A percentile compares a stretch with the other conserved stretches of the same genome.
Conservation (phyloP, 2,797 vertebrate species). For the Odontamblyopus lacepedii region DNA sequence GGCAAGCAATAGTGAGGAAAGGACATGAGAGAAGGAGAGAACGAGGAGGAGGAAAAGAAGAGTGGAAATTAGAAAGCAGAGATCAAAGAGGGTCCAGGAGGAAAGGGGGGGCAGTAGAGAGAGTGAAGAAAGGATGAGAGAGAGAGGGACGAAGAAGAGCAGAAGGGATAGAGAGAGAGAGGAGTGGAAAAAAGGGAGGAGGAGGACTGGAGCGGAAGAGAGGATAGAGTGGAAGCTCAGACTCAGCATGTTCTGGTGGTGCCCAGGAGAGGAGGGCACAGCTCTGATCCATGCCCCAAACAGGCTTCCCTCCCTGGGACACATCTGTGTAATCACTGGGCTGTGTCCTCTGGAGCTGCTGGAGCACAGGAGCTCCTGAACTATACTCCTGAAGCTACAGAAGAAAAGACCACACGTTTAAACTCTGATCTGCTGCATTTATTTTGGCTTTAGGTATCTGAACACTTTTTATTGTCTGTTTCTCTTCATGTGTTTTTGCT, state of each 20-base stretch:
- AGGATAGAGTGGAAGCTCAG: slow-evolving; percentile 13
- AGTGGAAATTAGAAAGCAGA: too few relatives aligned
- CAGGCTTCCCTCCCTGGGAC: not conserved
- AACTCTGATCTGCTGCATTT: not conserved
- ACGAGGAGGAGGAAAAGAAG: too few relatives aligned
- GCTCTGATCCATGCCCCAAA: not conserved
- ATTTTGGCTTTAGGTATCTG: too few relatives aligned
- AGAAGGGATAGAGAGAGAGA: not conserved
- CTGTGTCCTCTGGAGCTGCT: not conserved
- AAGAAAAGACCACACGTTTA: not conserved
- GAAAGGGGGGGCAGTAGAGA: too few relatives aligned
- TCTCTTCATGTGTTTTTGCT: too few relatives aligned
- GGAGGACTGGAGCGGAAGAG: not conserved
- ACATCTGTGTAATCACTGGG: not conserved
- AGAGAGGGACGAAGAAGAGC: too few relatives aligned
- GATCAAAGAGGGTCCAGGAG: too few relatives aligned
- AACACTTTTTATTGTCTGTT: too few relatives aligned
- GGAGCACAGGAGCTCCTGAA: not conserved
- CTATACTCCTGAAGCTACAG: not conserved
- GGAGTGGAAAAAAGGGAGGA: not conserved
- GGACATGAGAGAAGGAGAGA: too few relatives aligned
- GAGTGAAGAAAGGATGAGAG: too few relatives aligned
- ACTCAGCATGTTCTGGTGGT: slow-evolving; percentile 32
- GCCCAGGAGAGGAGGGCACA: slow-evolving; percentile 9
- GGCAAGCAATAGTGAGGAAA: too few relatives aligned